Conservation (phyloP, 2,113 vertebrate genomes). For the Coptodon rendalli region DNA sequence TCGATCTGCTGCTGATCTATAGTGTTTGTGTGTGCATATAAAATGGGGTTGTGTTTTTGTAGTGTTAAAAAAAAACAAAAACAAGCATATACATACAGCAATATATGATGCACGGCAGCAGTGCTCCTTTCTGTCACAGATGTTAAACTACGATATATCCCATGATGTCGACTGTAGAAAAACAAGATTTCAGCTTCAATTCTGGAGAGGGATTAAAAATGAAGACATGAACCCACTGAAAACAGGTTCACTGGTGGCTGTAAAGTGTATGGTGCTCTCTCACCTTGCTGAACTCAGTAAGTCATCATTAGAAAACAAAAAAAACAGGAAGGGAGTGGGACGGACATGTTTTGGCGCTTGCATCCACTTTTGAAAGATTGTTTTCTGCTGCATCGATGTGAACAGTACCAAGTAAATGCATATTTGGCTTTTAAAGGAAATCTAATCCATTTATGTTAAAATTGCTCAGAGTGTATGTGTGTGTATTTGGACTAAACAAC, state of each 20-base stretch:
- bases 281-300: background rate
- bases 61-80: background rate
- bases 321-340: fast-evolving
- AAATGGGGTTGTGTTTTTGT: background rate
- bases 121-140: background rate
- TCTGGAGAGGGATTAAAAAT: background rate
- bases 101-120: background rate
- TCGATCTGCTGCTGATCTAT: background rate
- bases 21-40: background rate
- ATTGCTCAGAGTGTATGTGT: background rate
- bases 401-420: slow-evolving; percentile 8
- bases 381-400: background rate
- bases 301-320: background rate
- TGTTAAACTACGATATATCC: background rate
- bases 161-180: background rate
- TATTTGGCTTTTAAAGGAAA: slow-evolving; percentile 13
- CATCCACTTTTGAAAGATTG: background rate
- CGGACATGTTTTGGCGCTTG: background rate
- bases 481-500: background rate
- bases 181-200: background rate
- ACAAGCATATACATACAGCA: background rate
- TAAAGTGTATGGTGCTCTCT: background rate
- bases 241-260: background rate
- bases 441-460: background rate
- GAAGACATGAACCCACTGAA: background rate